Evolutionary conservation across 2,113 vertebrate genomes (phyloP).

Genomic region (Sakesphorus luctuosus): DNA sequence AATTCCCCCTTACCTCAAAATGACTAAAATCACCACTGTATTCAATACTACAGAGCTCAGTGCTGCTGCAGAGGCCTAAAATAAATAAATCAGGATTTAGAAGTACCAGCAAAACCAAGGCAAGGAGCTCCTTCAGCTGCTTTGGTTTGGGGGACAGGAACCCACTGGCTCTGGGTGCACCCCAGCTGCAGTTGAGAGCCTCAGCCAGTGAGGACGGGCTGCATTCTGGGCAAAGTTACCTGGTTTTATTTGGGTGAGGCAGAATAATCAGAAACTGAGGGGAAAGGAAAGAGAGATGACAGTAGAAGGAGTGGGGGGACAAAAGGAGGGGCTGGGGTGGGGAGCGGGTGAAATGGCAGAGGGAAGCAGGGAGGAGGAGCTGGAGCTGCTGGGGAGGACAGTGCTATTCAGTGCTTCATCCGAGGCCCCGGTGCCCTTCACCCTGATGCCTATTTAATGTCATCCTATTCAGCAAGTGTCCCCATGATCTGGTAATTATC

Average conservation of each 20-base stretch:
- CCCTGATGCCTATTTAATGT: constrained; percentile 70
- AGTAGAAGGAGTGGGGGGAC: background rate
- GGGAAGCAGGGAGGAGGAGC: constrained; percentile 26
- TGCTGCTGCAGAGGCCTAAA: background rate
- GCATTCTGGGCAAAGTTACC: rapidly evolving
- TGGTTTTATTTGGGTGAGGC: background rate
- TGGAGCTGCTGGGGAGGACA: background rate
- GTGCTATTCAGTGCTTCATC: background rate
- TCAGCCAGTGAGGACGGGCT: rapidly evolving
- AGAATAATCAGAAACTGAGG: background rate
- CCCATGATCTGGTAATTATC: constrained; percentile 78
- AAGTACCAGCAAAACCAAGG: background rate
- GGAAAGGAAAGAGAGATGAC: background rate
- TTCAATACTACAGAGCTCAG: background rate
- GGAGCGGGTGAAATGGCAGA: background rate
- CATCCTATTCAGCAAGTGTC: constrained; percentile 70
- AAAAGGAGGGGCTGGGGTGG: background rate
- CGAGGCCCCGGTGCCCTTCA: constrained; percentile 48
- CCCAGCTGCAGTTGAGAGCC: background rate
- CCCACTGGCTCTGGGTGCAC: background rate
- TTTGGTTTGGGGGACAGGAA: background rate
- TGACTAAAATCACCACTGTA: background rate
- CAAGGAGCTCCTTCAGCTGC: background rate
- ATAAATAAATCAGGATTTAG: background rate
- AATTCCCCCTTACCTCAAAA: background rate